Conservation (phyloP, 1,140 invertebrate species). For the Caenorhabditis briggsae region DNA sequence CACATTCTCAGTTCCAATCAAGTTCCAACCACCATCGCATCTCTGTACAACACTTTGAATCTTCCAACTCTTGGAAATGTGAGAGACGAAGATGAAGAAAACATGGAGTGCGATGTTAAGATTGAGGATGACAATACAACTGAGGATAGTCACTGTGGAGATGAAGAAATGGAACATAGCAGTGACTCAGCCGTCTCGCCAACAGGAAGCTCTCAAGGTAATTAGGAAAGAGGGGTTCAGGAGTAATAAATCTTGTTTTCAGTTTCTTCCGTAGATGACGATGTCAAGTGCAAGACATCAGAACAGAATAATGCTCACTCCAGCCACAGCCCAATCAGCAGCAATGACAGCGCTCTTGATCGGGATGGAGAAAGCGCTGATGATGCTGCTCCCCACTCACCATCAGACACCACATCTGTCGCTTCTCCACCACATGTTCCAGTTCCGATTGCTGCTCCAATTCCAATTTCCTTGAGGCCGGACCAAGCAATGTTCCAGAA, state of each 20-base stretch:
- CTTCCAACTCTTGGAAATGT: slow-evolving; percentile 6
- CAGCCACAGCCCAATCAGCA: slow-evolving; percentile 25
- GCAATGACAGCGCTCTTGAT: slow-evolving; percentile 14
- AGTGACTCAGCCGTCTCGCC: slow-evolving; percentile 49
- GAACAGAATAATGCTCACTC: slow-evolving; percentile 22
- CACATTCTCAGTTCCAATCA: slow-evolving; percentile 20
- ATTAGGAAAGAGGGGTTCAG: too few species aligned
- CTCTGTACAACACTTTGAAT: slow-evolving; percentile 41
- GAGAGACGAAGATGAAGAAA: background rate
- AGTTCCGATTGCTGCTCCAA: background rate
- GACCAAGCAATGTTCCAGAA: background rate
- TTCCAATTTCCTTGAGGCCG: background rate
- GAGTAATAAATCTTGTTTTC: background rate
- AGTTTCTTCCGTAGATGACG: slow-evolving; percentile 44
- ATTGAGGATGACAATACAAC: background rate
- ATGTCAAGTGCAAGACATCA: background rate
- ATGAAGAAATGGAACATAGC: slow-evolving; percentile 59
- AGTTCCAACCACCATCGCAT: slow-evolving; percentile 21
- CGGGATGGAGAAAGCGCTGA: slow-evolving; percentile 11
- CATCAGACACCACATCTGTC: slow-evolving; percentile 4
- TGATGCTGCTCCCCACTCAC: slow-evolving; percentile 11
- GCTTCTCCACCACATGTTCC: background rate
- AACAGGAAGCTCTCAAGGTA: slow-evolving; percentile 49
- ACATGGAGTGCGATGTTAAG: slow-evolving; percentile 49
- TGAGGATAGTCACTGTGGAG: slow-evolving; percentile 24